Evolutionary conservation across 1,140 invertebrate species (phyloP), one percentile per base, ranked within the genome.

Genomic region (Diuraphis noxia): DNA sequence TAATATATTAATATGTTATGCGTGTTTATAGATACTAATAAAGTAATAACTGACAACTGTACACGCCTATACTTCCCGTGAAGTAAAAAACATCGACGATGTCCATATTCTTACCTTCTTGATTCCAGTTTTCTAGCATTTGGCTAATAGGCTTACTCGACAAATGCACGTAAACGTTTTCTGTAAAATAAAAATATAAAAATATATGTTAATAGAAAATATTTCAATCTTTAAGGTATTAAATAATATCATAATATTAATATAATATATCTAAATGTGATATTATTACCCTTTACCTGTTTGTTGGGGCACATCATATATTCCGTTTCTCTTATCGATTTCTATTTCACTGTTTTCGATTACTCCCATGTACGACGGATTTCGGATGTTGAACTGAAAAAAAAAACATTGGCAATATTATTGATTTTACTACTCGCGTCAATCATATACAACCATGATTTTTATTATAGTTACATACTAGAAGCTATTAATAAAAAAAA

Each of bases 81-180:
- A 81, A 4, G 23, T 41, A 30, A 40, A 82, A 40, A 82, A 10
- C 5, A 82, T 25, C 10, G 6, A 8, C 41, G 5, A 23, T 49
- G 21, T 52, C 25, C 1, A 43, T 86, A 87, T 21, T 40, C 77
- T 91, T 81, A 91, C 89, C 89, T 49, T 91, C 89, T 30, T 82
- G 89, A 8, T 91, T 91, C 89, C 89, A 91, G 13, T 82, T 91
- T 81, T 90, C 88, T 25, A 90, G 21, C 89, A 81, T 81, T 52
- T 91, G 89, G 17, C 89, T 91, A n/a, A 91, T 81, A 30, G 89
- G 89, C n/a, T 82, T 91, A 52, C 77, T 91, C 0, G 89, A 81
- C 25, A 91, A 82, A 91, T 91, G 89, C 25, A 49, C n/a, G 13
- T 91, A 91, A 19, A 91, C 77, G 34, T 91, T 91, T 52, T 91